phyloP scores from a whole-genome alignment of 2,113 vertebrate species.

The Centropus bengalensis region DNA sequence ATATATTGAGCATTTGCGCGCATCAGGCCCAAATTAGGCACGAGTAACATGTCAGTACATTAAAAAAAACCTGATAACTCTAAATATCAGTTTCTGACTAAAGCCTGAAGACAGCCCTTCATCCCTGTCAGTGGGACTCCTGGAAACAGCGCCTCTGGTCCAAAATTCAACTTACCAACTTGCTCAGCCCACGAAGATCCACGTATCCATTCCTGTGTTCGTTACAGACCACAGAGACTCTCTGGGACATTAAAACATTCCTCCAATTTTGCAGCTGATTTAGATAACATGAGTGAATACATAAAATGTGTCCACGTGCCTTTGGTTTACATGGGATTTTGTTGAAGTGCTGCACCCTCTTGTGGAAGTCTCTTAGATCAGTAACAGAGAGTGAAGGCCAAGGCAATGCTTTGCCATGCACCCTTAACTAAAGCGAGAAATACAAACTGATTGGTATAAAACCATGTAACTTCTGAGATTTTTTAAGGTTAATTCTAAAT shows the following conservation, averaged over 20 bases:
- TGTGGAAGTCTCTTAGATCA: background rate
- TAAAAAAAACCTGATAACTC: background rate
- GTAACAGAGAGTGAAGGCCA: background rate
- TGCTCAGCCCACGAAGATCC: background rate
- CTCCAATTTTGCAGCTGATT: background rate
- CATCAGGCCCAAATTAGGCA: background rate
- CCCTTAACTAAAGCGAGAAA: background rate
- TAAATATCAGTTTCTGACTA: background rate
- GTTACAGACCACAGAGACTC: background rate
- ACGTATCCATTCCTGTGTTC: background rate
- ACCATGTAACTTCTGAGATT: fast-evolving
- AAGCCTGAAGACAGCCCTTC: background rate
- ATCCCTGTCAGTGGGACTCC: fast-evolving
- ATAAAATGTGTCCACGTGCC: fast-evolving
- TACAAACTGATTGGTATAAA: background rate
- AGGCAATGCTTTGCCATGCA: background rate
- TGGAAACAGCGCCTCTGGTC: background rate
- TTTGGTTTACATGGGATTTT: fast-evolving
- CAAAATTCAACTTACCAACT: background rate
- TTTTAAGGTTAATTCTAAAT: background rate
- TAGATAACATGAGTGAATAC: background rate
- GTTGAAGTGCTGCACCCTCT: constrained; percentile 29
- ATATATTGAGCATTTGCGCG: background rate
- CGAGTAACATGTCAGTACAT: background rate
- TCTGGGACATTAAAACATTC: background rate